Percentiles rank a stretch among this genome's conserved stretches.
Evolutionary conservation across 2,797 vertebrate genomes (phyloP).

Genomic region (Vespertilio murinus): DNA sequence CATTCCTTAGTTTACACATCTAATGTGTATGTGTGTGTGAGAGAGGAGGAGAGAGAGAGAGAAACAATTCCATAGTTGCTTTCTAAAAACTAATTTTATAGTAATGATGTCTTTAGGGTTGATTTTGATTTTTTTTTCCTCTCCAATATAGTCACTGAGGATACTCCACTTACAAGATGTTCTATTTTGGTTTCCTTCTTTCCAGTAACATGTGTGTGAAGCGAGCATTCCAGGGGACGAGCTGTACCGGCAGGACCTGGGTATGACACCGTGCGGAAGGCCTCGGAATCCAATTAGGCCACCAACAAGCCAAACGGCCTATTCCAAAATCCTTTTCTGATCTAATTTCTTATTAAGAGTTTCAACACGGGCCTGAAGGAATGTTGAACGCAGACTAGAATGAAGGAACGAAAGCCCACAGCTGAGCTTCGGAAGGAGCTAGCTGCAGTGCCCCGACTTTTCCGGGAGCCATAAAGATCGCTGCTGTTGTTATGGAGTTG

Average conservation of each 20-base stretch:
- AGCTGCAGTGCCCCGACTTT: not conserved
- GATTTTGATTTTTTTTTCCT: not conserved
- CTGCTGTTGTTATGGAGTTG: not conserved
- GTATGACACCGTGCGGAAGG: not conserved
- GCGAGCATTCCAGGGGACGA: conserved; percentile 29
- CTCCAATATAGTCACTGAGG: not conserved
- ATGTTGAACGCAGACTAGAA: not conserved
- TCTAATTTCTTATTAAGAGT: conserved; percentile 37
- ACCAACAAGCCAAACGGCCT: not conserved
- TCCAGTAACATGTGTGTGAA: conserved; percentile 6
- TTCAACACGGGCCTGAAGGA: conserved; percentile 25
- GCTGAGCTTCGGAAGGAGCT: not conserved
- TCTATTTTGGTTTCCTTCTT: conserved; percentile 53
- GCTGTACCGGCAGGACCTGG: not conserved
- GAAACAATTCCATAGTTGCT: not conserved
- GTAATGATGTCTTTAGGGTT: not conserved
- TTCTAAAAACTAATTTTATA: conserved; percentile 18
- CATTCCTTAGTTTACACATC: conserved; percentile 23
- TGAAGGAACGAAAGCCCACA: not conserved
- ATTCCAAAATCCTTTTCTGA: conserved; percentile 34
- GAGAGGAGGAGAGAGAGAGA: not conserved
- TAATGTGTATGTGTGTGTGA: not conserved
- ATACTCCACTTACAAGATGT: not conserved
- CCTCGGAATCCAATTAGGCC: not conserved
- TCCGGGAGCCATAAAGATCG: not conserved